phyloP scores from a whole-genome alignment of 1,140 invertebrate genomes.

The Hylaeus volcanicus region DNA sequence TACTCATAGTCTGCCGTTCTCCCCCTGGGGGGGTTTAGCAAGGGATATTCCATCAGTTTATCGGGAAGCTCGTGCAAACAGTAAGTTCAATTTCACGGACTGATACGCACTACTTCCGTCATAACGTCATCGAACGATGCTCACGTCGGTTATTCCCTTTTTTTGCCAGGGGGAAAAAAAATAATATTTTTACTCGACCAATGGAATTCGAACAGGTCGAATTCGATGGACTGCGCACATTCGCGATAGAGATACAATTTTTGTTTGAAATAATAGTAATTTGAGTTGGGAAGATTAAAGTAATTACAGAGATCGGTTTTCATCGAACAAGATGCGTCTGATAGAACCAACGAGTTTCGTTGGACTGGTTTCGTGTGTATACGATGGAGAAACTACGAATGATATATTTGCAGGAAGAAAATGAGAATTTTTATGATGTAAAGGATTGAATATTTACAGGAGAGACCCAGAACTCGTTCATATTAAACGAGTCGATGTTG shows the following conservation, averaged over 20 bases:
- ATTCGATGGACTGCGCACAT: neutral
- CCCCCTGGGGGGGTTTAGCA: slow-evolving; percentile 29
- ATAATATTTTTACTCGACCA: neutral
- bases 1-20: slow-evolving; percentile 23
- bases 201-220: neutral
- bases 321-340: neutral
- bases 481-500: neutral
- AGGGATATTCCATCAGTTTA: slow-evolving; percentile 40
- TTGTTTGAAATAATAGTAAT: neutral
- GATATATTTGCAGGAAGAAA: neutral
- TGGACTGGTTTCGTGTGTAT: neutral
- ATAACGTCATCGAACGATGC: neutral
- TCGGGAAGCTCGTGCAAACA: slow-evolving; percentile 29
- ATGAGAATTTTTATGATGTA: neutral
- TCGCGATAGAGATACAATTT: neutral
- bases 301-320: neutral
- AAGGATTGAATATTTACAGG: neutral
- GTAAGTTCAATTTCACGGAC: slow-evolving; percentile 38
- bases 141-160: neutral
- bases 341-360: no score
- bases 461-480: neutral
- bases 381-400: neutral
- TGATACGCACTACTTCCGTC: slow-evolving; percentile 12
- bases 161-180: neutral
- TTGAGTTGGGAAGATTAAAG: no score